A percentile compares a stretch with the other conserved stretches of the same genome.
These are phyloP conservation scores for Pachliopta kotzebuea DNA, from an alignment of 2,888 invertebrate genomes.

Conservation along the genomic window DNA sequence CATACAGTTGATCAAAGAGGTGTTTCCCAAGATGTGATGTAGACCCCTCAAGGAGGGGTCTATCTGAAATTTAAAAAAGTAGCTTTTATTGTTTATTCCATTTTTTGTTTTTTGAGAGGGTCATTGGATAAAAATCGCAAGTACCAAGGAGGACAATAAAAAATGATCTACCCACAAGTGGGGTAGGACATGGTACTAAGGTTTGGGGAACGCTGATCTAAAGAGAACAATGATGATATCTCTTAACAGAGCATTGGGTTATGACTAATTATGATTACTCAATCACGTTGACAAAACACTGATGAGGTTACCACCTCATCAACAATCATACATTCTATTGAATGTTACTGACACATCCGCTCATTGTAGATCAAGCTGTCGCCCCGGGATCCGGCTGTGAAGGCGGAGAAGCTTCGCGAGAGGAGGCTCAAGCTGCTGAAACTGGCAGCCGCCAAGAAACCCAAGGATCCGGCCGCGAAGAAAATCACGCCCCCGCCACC, in stretches of 20 bases:
- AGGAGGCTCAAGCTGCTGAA: slow-evolving; percentile 74
- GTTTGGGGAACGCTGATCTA: no score
- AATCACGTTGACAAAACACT: slow-evolving; percentile 59
- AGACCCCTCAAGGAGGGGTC: no score
- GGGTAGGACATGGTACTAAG: no score
- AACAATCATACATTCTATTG: not conserved
- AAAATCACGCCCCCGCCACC: slow-evolving; percentile 70
- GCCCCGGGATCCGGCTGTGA: slow-evolving; percentile 66
- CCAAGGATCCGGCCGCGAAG: slow-evolving; percentile 73
- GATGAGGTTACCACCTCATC: not conserved
- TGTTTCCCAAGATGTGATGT: no score
- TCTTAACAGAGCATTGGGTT: slow-evolving; percentile 74
- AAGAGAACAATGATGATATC: slow-evolving; percentile 58
- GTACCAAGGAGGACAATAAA: no score
- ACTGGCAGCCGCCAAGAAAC: slow-evolving; percentile 74
- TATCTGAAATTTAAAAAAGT: no score
- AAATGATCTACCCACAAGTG: no score
- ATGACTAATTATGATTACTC: slow-evolving; percentile 66
- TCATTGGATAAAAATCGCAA: no score
- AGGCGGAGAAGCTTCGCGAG: slow-evolving; percentile 71
- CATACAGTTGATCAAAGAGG: no score
- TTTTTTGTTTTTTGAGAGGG: no score
- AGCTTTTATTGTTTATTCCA: no score
- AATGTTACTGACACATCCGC: no score
- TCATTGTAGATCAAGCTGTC: slow-evolving; percentile 71